Base-by-base conservation (phyloP, 2,888 invertebrate genomes). In the Dexiosoma caninum region DNA sequence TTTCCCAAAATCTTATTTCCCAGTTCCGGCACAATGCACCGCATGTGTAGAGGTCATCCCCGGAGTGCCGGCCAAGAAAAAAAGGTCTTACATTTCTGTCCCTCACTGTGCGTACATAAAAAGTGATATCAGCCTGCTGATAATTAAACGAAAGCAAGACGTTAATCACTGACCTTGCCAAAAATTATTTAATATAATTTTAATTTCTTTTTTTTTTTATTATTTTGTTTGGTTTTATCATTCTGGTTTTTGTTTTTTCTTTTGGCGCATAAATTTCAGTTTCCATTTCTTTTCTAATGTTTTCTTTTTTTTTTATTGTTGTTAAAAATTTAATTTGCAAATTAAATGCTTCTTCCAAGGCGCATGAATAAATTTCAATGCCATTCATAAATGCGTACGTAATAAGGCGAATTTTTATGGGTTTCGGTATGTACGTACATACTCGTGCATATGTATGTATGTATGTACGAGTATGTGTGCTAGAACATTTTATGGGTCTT, bases 101-200 rank as follows among this genome's bases (percentile, higher is more conserved):
- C 1, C 49, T 49, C n/a, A n/a, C n/a, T n/a, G n/a, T n/a, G n/a
- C n/a, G n/a, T 35, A 35, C 12, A 35, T 35, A 35, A 0, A 8
- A 37, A 37, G 19, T 44, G 8, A 44, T 44, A 44, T 19, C 49
- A 49, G 44, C 19, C 12, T 14, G 4, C 51, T 30, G 30, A 46
- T 37, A 69, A 60, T 53, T 46, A 69, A 55, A 62, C 21, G 9
- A 35, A 55, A 51, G 12, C 44, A 55, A 59, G 42, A 62, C 44
- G 37, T 44, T 53, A 69, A 57, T 55, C 46, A 74, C 37, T 66
- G 74, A 66, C 64, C 64, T 74, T 74, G 74, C 49, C 35, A 46
- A 74, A 32, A 57, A 57, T 35, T 66, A 66, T 74, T 72, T 55
- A 46, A 64, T 27, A 46, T 37, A 23, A n/a, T 62, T 72, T 30